These are phyloP conservation scores for Manacus vitellinus DNA, from an alignment of 2,113 vertebrate species.

Conservation along the genomic window DNA sequence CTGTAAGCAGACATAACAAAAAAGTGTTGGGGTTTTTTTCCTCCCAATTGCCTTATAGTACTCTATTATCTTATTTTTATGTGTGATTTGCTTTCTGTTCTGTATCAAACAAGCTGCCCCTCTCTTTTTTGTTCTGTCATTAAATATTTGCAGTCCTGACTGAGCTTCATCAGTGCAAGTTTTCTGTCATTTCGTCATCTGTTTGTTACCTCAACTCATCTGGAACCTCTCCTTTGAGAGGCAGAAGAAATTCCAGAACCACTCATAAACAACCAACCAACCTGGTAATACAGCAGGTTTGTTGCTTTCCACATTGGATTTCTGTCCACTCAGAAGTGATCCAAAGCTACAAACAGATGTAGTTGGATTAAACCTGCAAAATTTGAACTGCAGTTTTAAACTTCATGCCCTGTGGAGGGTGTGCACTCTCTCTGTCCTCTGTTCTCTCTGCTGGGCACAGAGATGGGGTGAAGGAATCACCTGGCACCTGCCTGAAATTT, in stretches of 20 bases:
- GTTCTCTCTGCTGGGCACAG: accelerated
- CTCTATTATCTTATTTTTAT: neutral
- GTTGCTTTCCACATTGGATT: neutral
- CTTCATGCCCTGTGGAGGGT: accelerated
- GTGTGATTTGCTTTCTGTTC: neutral
- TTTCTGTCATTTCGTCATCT: neutral
- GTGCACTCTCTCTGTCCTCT: neutral
- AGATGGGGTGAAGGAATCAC: neutral
- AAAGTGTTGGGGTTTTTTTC: neutral
- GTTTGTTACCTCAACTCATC: neutral
- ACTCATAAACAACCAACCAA: neutral
- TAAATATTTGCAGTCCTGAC: neutral
- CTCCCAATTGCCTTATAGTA: neutral
- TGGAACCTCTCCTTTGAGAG: neutral
- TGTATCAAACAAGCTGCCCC: neutral
- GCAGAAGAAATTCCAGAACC: neutral
- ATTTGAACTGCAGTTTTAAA: neutral
- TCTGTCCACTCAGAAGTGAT: neutral
- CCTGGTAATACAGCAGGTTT: neutral
- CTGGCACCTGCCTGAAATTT: neutral
- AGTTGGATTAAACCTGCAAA: neutral
- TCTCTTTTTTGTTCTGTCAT: neutral
- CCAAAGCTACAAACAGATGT: neutral
- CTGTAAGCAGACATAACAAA: neutral
- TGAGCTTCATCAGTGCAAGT: neutral